Evolutionary conservation across 2,113 vertebrate genomes (phyloP), one percentile per base, ranked within the genome.

Genomic region (Ailuropoda melanoleuca): DNA sequence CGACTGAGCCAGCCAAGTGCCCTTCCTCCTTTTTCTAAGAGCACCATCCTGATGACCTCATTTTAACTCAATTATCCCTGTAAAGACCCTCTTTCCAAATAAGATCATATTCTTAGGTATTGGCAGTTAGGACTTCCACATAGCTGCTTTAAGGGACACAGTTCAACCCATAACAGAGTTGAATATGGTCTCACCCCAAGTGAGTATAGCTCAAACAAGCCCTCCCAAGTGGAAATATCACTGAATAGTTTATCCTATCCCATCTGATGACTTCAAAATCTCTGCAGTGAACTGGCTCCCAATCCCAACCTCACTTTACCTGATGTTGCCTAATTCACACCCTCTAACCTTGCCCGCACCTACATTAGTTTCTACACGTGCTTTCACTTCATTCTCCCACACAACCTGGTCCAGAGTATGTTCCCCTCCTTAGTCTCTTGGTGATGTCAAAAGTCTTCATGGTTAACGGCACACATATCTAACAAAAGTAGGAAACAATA

Each of bases 311-410:
- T 50, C 58, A 13, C 19, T 39, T 23, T 14, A 43, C 39, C 5
- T 64, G 66, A 3, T 29, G 56, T 39, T 11, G 23, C 88, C 31
- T 46, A 13, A 37, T 23, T 80, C 48, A 75, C 43, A 75, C 8
- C 72, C 43, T 75, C 43, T 62, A 81, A 18, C 50, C 34, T 56
- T 62, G 29, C 24, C 24, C 39, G 43, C 48, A 13, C 17, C 26
- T 46, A 5, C 6, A 1, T 8, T 26, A 12, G 26, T 34, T 13
- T 81, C 37, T 10, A 23, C 24, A 0, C 2, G 8, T 13, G 46
- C 48, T 39, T 50, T 84, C 34, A 17, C 50, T 48, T 60, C 53
- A 68, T 31, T 78, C 60, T 70, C n/a, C 1, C 21, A 11, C 48
- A 34, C 46, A 53, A 10, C 37, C 74, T 55, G 19, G 43, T 29